A percentile compares a stretch with the other conserved stretches of the same genome.
phyloP scores from a whole-genome alignment of 2,113 vertebrate genomes.

The Setophaga coronata region DNA sequence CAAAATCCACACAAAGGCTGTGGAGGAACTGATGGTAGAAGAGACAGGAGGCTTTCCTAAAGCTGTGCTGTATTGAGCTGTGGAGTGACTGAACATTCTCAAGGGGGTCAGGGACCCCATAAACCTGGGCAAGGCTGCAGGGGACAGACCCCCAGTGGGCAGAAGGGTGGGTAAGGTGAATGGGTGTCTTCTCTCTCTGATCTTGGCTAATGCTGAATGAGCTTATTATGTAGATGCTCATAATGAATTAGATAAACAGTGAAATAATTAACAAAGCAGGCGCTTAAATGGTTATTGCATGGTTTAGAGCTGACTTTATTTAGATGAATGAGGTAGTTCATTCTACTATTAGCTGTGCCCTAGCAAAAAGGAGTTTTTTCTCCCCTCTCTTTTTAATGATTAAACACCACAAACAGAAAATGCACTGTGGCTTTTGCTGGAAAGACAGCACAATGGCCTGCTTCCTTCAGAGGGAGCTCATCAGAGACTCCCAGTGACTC shows the following conservation, averaged over 20 bases:
- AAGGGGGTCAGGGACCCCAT: neutral
- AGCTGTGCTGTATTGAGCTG: neutral
- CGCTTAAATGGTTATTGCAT: constrained; percentile 17
- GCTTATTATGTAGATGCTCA: constrained; percentile 1
- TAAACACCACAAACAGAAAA: neutral
- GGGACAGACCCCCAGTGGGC: neutral
- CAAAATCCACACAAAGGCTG: neutral
- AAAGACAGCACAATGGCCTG: neutral
- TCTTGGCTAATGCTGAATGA: neutral
- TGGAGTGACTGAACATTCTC: neutral
- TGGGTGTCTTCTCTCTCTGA: neutral
- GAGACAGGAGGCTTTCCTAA: neutral
- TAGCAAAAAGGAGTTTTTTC: neutral
- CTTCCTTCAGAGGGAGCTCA: neutral
- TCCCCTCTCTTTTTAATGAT: neutral
- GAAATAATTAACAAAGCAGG: constrained; percentile 38
- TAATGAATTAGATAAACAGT: constrained; percentile 22
- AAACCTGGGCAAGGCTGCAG: neutral
- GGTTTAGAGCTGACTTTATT: constrained; percentile 12
- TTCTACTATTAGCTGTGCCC: neutral
- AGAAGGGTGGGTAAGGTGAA: neutral
- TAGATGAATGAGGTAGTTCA: constrained; percentile 22
- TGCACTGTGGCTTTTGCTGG: neutral
- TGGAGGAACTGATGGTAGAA: neutral
- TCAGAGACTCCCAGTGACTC: neutral